Percentiles rank a stretch among this genome's conserved stretches.
Conservation (phyloP, 1,140 invertebrate genomes). For the Sycobia sp. region DNA sequence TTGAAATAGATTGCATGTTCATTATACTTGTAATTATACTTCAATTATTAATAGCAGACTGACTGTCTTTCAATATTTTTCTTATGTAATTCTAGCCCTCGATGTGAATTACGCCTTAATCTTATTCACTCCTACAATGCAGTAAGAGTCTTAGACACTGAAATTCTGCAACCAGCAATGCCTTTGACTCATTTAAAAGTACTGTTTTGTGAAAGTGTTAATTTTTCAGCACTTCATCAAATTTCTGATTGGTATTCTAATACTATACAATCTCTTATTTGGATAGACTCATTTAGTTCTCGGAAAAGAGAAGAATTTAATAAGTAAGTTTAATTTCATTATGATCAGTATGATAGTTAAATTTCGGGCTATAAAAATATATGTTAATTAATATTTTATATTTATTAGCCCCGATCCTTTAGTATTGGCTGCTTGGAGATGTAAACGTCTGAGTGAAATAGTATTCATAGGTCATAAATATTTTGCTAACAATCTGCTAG, state of each 20-base stretch:
- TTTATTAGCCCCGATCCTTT: conserved; percentile 68
- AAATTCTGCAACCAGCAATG: conserved; percentile 73
- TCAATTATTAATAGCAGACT: no score
- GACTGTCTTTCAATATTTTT: background rate
- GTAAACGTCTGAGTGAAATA: conserved; percentile 70
- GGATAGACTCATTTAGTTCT: conserved; percentile 69
- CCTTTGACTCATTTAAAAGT: conserved; percentile 76
- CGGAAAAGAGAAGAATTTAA: conserved; percentile 39
- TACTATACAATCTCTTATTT: conserved; percentile 71
- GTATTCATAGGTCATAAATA: conserved; percentile 70
- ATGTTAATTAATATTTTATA: conserved; percentile 5
- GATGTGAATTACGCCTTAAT: conserved; percentile 71
- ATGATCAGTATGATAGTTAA: background rate
- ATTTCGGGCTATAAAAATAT: no score
- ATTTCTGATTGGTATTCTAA: conserved; percentile 68
- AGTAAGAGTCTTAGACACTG: conserved; percentile 65
- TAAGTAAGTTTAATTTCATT: conserved; percentile 44
- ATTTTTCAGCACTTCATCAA: conserved; percentile 62
- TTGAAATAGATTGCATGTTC: background rate
- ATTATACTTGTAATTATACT: background rate
- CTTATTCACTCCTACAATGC: conserved; percentile 77
- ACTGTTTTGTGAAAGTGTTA: conserved; percentile 75
- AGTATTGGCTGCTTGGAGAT: conserved; percentile 78
- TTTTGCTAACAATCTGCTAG: conserved; percentile 69
- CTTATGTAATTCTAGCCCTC: conserved; percentile 57